Percentiles rank a stretch among this genome's conserved stretches.
Evolutionary conservation across 2,797 vertebrate genomes (phyloP).

Genomic region (Phaenicophaeus curvirostris): DNA sequence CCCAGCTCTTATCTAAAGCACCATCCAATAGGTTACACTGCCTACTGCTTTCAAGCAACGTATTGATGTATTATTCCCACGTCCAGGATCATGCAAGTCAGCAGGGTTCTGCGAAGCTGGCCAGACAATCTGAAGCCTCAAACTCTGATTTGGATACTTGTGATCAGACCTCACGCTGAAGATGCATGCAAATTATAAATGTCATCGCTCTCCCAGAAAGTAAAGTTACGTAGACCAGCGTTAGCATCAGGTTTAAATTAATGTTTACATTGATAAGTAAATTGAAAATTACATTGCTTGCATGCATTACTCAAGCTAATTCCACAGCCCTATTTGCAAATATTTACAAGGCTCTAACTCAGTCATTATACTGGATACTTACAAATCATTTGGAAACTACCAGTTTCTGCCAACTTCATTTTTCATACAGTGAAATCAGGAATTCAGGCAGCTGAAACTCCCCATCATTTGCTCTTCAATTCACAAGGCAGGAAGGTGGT

Average conservation of each 20-base stretch:
- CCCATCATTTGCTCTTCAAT: background rate
- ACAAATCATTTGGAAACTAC: constrained; percentile 37
- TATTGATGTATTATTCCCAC: background rate
- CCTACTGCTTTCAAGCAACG: rapidly evolving
- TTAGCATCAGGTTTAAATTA: constrained; percentile 14
- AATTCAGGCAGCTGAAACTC: background rate
- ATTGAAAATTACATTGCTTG: constrained; percentile 40
- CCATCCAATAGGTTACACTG: rapidly evolving
- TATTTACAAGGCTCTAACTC: constrained; percentile 52
- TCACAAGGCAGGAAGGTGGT: background rate
- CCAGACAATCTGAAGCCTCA: background rate
- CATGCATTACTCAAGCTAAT: constrained; percentile 17
- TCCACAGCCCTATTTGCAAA: constrained; percentile 40
- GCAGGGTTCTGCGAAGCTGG: background rate
- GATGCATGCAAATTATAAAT: background rate
- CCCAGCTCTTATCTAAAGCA: background rate
- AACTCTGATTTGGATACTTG: background rate
- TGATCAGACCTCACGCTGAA: background rate
- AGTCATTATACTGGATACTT: constrained; percentile 36
- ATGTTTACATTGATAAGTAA: constrained; percentile 53
- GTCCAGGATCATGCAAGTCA: rapidly evolving
- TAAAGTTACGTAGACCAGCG: background rate
- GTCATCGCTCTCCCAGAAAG: background rate
- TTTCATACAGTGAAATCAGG: background rate
- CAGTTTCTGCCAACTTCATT: background rate